A percentile compares a stretch with the other conserved stretches of the same genome.
Conservation (phyloP, 2,888 invertebrate genomes). For the Thumatha senex region DNA sequence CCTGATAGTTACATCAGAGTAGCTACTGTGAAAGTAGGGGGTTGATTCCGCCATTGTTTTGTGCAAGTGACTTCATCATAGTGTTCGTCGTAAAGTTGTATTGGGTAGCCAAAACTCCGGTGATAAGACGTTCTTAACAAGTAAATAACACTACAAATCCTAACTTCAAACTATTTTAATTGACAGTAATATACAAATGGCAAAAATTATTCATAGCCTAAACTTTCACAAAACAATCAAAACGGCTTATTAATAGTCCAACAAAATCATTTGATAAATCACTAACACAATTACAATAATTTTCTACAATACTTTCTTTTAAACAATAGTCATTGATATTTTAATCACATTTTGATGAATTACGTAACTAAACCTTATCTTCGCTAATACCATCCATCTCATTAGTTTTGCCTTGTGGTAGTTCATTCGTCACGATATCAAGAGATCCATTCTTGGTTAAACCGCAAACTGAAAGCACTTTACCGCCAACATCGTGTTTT, state of each 20-base stretch:
- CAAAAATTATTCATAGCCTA: conserved; percentile 25
- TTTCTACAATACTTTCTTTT: conserved; percentile 22
- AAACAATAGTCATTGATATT: conserved; percentile 17
- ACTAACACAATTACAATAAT: conserved; percentile 16
- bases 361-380: conserved; percentile 58
- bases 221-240: conserved; percentile 6
- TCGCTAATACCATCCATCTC: conserved; percentile 67
- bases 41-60: no score
- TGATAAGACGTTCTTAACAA: no score
- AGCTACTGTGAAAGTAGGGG: no score
- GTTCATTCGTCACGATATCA: conserved; percentile 70
- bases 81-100: no score
- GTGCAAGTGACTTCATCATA: no score
- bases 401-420: conserved; percentile 55
- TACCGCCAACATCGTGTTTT: conserved; percentile 58
- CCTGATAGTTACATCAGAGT: no score
- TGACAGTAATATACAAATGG: conserved; percentile 9
- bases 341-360: conserved; percentile 22
- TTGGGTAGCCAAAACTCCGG: no score
- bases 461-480: conserved; percentile 63
- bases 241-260: conserved; percentile 21
- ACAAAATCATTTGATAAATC: conserved; percentile 16
- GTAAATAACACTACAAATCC: no score
- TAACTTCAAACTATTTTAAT: conserved; percentile 3
- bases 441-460: conserved; percentile 74